Evolutionary conservation across 2,888 invertebrate species (phyloP).

Genomic region (Idaea biselata): DNA sequence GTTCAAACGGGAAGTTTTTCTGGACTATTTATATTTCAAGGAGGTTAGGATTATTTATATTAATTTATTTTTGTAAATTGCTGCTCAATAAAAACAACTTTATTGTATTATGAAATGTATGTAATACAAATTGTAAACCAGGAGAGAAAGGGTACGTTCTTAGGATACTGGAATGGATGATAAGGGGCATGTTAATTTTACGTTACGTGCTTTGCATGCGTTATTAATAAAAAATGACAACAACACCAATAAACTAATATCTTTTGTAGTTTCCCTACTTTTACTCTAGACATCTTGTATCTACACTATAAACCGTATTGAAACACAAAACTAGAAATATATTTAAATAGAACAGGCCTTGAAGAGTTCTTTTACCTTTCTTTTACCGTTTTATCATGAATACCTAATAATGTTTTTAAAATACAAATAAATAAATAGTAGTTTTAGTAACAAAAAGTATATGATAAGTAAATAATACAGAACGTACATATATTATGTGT

Average conservation of each 20-base stretch:
- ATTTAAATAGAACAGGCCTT: not conserved
- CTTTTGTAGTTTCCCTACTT: not conserved
- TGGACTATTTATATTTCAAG: slow-evolving; percentile 17
- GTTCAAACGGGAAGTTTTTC: slow-evolving; percentile 19
- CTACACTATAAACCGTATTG: not conserved
- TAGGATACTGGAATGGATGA: no score
- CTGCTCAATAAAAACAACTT: not conserved
- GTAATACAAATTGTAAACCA: no score
- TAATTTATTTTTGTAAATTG: not conserved
- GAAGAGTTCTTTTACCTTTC: not conserved
- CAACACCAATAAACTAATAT: no score
- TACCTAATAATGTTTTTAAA: no score
- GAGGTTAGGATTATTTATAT: not conserved
- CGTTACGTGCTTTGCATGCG: no score
- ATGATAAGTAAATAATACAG: no score
- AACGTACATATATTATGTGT: no score
- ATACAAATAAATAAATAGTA: no score
- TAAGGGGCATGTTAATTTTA: no score
- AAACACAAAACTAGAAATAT: not conserved
- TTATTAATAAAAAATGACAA: no score
- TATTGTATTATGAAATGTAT: not conserved
- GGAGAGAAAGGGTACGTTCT: no score
- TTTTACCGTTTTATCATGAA: not conserved
- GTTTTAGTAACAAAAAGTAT: no score
- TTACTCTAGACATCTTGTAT: not conserved